phyloP scores from a whole-genome alignment of 1,140 invertebrate genomes.

The Aphelinus atriplicis region DNA sequence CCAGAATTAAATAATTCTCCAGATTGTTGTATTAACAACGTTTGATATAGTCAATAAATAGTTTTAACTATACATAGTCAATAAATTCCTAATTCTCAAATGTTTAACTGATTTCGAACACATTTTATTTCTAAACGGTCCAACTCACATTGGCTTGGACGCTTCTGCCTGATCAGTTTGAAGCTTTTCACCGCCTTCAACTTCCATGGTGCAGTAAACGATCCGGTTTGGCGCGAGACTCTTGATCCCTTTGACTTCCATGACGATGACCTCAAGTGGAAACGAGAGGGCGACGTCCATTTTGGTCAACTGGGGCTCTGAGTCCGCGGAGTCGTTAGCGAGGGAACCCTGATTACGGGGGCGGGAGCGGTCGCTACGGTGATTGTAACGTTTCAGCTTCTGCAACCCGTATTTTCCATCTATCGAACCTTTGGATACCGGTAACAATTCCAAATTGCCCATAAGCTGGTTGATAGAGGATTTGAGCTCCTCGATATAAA shows the following conservation, averaged over 20 bases:
- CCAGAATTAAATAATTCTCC: background rate
- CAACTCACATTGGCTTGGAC: conserved; percentile 92
- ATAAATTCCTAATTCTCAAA: background rate
- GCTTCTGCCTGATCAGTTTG: conserved; percentile 99
- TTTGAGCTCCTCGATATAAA: conserved; percentile 98
- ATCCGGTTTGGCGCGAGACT: conserved; percentile 96
- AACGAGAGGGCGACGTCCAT: conserved; percentile 97
- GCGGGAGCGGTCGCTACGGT: conserved; percentile 69
- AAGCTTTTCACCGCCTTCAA: conserved; percentile 96
- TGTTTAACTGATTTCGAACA: background rate
- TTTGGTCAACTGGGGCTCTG: conserved; percentile 91
- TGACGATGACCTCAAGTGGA: conserved; percentile 94
- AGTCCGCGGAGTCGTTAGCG: conserved; percentile 91
- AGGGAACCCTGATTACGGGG: conserved; percentile 83
- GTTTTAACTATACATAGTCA: background rate
- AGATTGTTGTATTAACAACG: conserved; percentile 9
- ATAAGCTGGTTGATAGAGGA: conserved; percentile 97
- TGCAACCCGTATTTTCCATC: conserved; percentile 97
- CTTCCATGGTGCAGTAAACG: conserved; percentile 99
- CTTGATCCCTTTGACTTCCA: conserved; percentile 98
- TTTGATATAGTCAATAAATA: conserved; percentile 1
- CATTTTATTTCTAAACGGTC: background rate
- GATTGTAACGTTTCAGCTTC: conserved; percentile 95
- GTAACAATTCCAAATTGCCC: conserved; percentile 98
- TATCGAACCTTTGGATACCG: conserved; percentile 96